phyloP scores from a whole-genome alignment of 2,888 invertebrate genomes.

The Heliconius erato region DNA sequence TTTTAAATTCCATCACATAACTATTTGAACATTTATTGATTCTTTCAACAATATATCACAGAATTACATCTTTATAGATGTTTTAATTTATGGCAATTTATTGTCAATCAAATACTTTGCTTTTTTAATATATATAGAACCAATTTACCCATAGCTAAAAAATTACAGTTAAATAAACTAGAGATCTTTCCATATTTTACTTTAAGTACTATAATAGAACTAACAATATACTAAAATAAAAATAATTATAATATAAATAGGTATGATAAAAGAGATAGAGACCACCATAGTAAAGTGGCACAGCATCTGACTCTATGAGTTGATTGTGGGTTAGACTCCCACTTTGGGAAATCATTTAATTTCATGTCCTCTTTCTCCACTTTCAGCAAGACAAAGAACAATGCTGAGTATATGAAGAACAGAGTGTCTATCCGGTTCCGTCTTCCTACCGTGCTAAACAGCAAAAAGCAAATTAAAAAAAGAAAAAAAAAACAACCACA shows the following conservation, averaged over 20 bases:
- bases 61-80: constrained; percentile 3
- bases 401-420: too few relatives aligned
- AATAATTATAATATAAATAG: constrained; percentile 21
- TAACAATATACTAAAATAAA: constrained; percentile 31
- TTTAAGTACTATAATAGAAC: constrained; percentile 35
- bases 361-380: too few relatives aligned
- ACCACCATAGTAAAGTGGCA: background rate
- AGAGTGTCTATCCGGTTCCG: too few relatives aligned
- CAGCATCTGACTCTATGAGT: background rate
- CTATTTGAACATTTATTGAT: background rate
- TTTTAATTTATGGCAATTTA: constrained; percentile 29
- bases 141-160: constrained; percentile 2
- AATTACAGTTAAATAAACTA: constrained; percentile 35
- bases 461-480: background rate
- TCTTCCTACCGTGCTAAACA: too few relatives aligned
- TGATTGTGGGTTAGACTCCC: background rate
- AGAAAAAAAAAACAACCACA: constrained; percentile 10
- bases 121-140: constrained; percentile 7
- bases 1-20: background rate
- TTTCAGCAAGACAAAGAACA: too few relatives aligned
- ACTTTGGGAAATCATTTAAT: background rate
- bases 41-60: constrained; percentile 33
- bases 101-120: constrained; percentile 20
- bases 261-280: constrained; percentile 11
- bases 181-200: constrained; percentile 43